Base-by-base conservation (phyloP, 1,140 invertebrate genomes). In the Trichonephila clavata region DNA sequence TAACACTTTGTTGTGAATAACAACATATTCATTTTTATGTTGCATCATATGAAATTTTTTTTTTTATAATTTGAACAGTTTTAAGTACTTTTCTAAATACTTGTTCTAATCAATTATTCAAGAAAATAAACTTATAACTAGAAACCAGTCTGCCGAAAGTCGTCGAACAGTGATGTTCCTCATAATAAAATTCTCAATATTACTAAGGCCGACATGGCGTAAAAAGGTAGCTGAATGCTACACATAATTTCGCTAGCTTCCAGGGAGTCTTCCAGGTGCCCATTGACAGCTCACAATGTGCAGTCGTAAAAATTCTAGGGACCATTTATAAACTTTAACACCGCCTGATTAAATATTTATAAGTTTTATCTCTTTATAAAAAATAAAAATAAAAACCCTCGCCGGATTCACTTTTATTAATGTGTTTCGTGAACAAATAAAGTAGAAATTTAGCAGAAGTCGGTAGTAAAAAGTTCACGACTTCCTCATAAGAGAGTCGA, bases 381-480 rank as follows among this genome's bases (percentile, higher is more conserved):
- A 68, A 50, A 50, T 50, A 50, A 50, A 10, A 50, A 50, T 50
- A 50, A 50, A 77, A 77, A 77, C 71, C 39, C 71, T 77, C 13
- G 16, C 27, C 18, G 27, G 71, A 77, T 77, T 63, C 71, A 32
- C 27, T 77, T 77, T 77, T 77, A 77, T 77, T 77, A 77, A 77
- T 77, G 32, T 39, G 32, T 77, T 77, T 77, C 32, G 32, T 16
- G 71, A 77, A 77, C 71, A 39, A 39, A 77, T 77, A 77, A 32
- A 77, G 71, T 39, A 32, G 71, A 27, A 77, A 77, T 77, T 32
- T 32, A 39, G 71, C 71, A 39, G 71, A 77, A 32, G 71, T 77
- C 71, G 71, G 71, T 77, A 77, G 32, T 77, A 77, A 77, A 77
- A 77, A 77, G 71, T 77, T 77, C 71, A 77, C 27, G 71, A 77